These are phyloP conservation scores for Grapholita molesta DNA, from an alignment of 1,140 invertebrate species.

Conservation along the genomic window DNA sequence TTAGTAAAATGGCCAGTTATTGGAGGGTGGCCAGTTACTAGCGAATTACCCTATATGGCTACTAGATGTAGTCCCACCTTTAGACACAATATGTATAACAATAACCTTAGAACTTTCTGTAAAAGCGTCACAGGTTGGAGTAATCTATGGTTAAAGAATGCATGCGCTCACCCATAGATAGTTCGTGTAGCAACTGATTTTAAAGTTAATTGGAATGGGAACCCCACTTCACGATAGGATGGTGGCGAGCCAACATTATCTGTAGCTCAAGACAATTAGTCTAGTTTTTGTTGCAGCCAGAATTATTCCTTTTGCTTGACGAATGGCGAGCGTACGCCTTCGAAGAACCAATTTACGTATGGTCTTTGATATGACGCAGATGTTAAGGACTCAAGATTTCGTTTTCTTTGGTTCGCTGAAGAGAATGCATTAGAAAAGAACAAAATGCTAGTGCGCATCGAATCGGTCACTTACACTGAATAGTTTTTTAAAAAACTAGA, in stretches of 20 bases:
- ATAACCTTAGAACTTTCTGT: neutral
- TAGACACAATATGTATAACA: too few species aligned
- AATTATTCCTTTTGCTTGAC: neutral
- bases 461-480: neutral
- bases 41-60: too few species aligned
- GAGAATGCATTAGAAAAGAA: neutral
- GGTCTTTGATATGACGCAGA: neutral
- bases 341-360: neutral
- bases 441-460: neutral
- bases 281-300: conserved; percentile 1
- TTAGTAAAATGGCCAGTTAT: too few species aligned
- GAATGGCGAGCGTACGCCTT: neutral
- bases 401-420: neutral
- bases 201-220: conserved; percentile 14
- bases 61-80: neutral
- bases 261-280: conserved; percentile 3
- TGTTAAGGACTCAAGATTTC: neutral
- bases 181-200: conserved; percentile 3
- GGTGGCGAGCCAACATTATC: conserved; percentile 5
- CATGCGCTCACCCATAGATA: neutral
- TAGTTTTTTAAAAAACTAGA: neutral
- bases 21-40: too few species aligned
- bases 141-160: conserved; percentile 4
- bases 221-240: neutral
- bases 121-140: neutral